Percentiles rank a stretch among this genome's conserved stretches.
phyloP scores from a whole-genome alignment of 2,888 invertebrate genomes.

The Hemicrepidius hirtus region DNA sequence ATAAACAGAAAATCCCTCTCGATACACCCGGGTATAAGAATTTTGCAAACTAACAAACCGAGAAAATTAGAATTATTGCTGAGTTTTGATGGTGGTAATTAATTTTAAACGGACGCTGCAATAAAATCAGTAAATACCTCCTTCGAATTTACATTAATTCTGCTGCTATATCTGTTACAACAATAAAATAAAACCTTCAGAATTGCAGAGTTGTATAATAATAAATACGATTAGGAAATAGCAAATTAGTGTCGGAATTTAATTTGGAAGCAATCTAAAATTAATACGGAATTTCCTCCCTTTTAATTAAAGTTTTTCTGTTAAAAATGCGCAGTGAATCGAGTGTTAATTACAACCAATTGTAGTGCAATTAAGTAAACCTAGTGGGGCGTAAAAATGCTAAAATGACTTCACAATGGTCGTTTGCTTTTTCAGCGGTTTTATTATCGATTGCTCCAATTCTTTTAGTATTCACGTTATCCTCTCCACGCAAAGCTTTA shows the following conservation, averaged over 20 bases:
- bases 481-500: constrained; percentile 2
- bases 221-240: constrained; percentile 20
- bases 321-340: constrained; percentile 50
- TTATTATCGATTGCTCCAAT: constrained; percentile 25
- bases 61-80: background rate
- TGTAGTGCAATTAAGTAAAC: constrained; percentile 58
- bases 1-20: constrained; percentile 36
- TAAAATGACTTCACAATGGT: constrained; percentile 44
- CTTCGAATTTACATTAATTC: background rate
- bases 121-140: background rate
- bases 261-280: constrained; percentile 54
- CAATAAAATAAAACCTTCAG: constrained; percentile 5
- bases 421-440: constrained; percentile 44
- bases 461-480: constrained; percentile 5
- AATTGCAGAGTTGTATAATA: background rate
- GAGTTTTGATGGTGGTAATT: constrained; percentile 8
- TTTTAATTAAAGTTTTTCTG: constrained; percentile 50
- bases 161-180: background rate
- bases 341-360: constrained; percentile 59
- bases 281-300: constrained; percentile 51
- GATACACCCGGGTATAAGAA: constrained; percentile 35
- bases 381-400: constrained; percentile 56
- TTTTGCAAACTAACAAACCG: background rate
- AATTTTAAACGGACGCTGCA: constrained; percentile 3
- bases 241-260: constrained; percentile 50